Evolutionary conservation across 2,113 vertebrate genomes (phyloP).

Genomic region (Hippocampus zosterae): DNA sequence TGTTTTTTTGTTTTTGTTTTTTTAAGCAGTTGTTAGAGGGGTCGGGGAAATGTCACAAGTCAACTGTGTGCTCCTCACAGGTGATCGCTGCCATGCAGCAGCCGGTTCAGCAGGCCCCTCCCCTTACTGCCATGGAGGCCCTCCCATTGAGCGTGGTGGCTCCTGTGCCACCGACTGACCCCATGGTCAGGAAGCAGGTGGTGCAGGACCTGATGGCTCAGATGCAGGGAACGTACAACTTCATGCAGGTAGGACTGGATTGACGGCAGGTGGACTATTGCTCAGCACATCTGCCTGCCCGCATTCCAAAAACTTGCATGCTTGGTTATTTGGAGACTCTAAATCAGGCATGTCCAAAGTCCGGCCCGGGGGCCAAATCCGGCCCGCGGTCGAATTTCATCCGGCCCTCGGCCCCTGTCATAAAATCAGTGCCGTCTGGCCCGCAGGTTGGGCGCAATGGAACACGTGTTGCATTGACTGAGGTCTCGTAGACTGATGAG

Average conservation of each 20-base stretch:
- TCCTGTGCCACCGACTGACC: slow-evolving; percentile 83
- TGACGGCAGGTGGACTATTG: no score
- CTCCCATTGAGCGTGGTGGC: slow-evolving; percentile 76
- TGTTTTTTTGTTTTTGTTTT: no score
- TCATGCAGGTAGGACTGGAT: slow-evolving; percentile 84
- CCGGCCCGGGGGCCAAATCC: no score
- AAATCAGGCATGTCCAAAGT: no score
- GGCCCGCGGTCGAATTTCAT: no score
- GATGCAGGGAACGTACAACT: slow-evolving; percentile 97
- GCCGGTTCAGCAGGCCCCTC: slow-evolving; percentile 65
- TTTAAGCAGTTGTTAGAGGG: neutral
- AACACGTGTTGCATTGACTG: no score
- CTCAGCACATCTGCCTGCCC: no score
- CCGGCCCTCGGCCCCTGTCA: no score
- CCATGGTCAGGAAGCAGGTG: slow-evolving; percentile 85
- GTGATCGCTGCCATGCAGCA: slow-evolving; percentile 56
- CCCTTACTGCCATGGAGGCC: slow-evolving; percentile 80
- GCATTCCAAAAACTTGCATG: neutral
- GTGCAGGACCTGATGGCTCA: slow-evolving; percentile 98
- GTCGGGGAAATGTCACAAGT: neutral
- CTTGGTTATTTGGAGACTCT: neutral
- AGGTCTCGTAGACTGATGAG: no score
- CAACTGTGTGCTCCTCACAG: slow-evolving; percentile 34
- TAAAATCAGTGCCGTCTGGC: no score
- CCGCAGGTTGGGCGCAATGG: no score